Evolutionary conservation across 1,140 invertebrate species (phyloP), one percentile per base, ranked within the genome.

Genomic region (Spodoptera frugiperda): DNA sequence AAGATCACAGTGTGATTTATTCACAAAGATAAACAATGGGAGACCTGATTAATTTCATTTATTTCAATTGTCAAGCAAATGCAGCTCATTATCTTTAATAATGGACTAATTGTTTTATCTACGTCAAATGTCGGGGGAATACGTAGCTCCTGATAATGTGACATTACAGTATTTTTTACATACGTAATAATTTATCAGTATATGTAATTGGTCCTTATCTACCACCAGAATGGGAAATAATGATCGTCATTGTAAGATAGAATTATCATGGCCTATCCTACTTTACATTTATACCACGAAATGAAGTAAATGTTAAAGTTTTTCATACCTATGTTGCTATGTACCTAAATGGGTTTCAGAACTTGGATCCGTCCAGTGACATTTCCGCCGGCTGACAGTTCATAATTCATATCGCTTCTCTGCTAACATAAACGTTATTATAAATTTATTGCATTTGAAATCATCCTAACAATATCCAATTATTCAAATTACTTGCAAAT

Each of bases 401-500:
- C 44, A 53, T 53, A 67, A 48, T 67, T 67, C 46, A 51, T 68
- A 68, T 51, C 48, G 21, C 25, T 11, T 30, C 11, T 4, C 25
- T 53, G 14, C n/a, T 30, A 53, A 15, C 48, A 53, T 11, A 9
- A 68, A n/a, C 25, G 49, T 53, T 51, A 53, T 54, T 73, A 39
- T 19, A 19, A 55, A 71, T 25, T 59, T 59, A 57, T 55, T 12
- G 6, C 33, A 71, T 71, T 73, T 57, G 39, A 57, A 54, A 53
- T 30, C 25, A 53, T 48, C 51, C 54, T 59, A 73, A 54, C 44
- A 73, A 25, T 53, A 49, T 61, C 72, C 44, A 33, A 51, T 51
- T 67, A 67, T 76, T 67, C 30, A 65, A 67, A 72, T 77, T 51
- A 53, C 33, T 65, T 53, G 48, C 76, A 53, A 77, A 72, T 25